Percentiles rank a stretch among this genome's conserved stretches.
Conservation (phyloP, 2,797 vertebrate species). For the Parauchenoglanis punctatus region DNA sequence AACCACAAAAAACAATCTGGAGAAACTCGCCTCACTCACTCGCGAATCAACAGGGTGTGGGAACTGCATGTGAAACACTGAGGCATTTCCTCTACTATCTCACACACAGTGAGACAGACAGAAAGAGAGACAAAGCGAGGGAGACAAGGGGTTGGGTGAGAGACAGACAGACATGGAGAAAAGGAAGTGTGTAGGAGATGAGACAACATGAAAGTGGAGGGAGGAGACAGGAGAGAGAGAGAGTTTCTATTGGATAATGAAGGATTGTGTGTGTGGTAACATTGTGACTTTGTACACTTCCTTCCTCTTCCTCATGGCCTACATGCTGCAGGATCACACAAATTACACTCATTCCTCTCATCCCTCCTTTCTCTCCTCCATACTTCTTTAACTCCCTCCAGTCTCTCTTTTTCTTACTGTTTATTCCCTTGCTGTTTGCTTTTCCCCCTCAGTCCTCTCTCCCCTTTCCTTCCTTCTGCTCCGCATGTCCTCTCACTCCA, state of each 20-base stretch:
- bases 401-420: neutral
- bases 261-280: neutral
- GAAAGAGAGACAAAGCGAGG: neutral
- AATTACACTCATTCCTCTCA: neutral
- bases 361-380: neutral
- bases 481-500: conserved; percentile 8
- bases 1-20: neutral
- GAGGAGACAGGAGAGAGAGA: neutral
- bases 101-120: neutral
- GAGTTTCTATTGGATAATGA: neutral
- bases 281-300: neutral
- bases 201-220: neutral
- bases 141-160: too few species aligned
- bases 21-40: neutral
- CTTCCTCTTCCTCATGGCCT: neutral
- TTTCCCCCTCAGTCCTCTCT: conserved; percentile 41
- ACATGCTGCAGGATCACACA: neutral
- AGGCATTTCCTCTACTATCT: neutral
- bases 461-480: conserved; percentile 7
- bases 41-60: conserved; percentile 34
- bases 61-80: conserved; percentile 25
- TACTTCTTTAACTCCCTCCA: neutral
- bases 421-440: conserved; percentile 20
- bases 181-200: neutral
- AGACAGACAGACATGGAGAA: neutral